These are phyloP conservation scores for Itoplectis maculator DNA, from an alignment of 2,888 invertebrate genomes.

Conservation along the genomic window DNA sequence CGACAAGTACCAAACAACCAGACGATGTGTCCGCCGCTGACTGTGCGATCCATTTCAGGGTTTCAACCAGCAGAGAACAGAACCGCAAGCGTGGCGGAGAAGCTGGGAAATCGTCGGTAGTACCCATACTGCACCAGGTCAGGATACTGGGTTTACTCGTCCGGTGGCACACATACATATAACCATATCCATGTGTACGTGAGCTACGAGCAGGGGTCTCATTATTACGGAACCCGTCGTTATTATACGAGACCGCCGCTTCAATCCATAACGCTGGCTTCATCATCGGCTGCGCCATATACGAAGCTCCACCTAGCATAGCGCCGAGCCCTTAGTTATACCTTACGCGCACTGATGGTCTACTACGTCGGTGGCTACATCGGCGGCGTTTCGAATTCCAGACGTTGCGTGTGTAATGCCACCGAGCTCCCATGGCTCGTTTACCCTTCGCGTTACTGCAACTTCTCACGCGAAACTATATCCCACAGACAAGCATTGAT, in stretches of 20 bases:
- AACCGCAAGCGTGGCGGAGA: background rate
- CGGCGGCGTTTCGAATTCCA: slow-evolving; percentile 68
- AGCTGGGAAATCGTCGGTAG: background rate
- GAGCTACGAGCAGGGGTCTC: slow-evolving; percentile 13
- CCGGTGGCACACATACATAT: background rate
- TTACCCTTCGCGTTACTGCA: slow-evolving; percentile 72
- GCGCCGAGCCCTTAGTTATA: slow-evolving; percentile 29
- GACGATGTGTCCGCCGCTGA: too few relatives aligned
- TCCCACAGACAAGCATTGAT: slow-evolving; percentile 33
- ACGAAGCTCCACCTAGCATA: background rate
- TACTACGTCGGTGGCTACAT: slow-evolving; percentile 29
- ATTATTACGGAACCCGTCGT: slow-evolving; percentile 24
- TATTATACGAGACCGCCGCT: slow-evolving; percentile 5
- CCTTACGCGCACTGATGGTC: slow-evolving; percentile 21
- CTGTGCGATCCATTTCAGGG: background rate
- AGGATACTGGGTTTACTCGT: too few relatives aligned
- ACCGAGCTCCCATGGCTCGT: slow-evolving; percentile 64
- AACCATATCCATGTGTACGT: background rate
- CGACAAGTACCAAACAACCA: too few relatives aligned
- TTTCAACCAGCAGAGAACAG: background rate
- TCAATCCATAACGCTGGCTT: slow-evolving; percentile 39
- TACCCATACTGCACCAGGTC: too few relatives aligned
- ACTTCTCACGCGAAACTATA: slow-evolving; percentile 72
- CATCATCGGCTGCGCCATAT: slow-evolving; percentile 16
- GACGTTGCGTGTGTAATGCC: slow-evolving; percentile 71